phyloP scores from a whole-genome alignment of 2,888 invertebrate species.

The Volucella inanis region DNA sequence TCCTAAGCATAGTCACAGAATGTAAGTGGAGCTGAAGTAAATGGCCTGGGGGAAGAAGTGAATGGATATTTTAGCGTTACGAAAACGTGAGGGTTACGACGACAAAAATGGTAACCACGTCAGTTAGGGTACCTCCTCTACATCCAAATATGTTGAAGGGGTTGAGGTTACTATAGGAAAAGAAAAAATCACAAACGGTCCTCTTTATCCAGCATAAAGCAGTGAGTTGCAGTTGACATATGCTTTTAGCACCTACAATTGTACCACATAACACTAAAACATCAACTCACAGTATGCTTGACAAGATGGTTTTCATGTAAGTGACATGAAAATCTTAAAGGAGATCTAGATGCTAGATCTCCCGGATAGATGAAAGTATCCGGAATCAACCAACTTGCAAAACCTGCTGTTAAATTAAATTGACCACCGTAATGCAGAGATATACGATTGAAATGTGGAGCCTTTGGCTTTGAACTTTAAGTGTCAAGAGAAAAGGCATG shows the following conservation, averaged over 20 bases:
- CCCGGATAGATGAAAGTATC: no score
- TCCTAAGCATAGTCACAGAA: constrained; percentile 45
- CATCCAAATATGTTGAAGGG: not conserved
- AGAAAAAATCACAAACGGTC: constrained; percentile 22
- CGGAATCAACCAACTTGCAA: no score
- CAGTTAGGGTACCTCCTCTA: constrained; percentile 2
- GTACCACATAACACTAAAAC: constrained; percentile 1
- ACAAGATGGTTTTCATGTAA: constrained; percentile 1
- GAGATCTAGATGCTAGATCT: not conserved
- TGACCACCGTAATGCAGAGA: no score
- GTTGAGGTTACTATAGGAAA: not conserved
- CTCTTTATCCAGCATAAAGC: constrained; percentile 39
- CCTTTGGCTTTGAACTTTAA: no score
- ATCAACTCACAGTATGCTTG: constrained; percentile 23
- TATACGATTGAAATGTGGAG: no score
- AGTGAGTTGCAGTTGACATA: constrained; percentile 55
- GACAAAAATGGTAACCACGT: constrained; percentile 29
- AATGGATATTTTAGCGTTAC: constrained; percentile 43
- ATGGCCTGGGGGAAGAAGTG: constrained; percentile 5
- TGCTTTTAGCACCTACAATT: constrained; percentile 58
- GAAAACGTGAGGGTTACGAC: constrained; percentile 58
- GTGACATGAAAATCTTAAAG: not conserved
- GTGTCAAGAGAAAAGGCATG: no score
- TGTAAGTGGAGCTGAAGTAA: constrained; percentile 17
- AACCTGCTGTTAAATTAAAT: no score